phyloP scores from a whole-genome alignment of 2,113 vertebrate genomes.

The Lampris megalopsis region DNA sequence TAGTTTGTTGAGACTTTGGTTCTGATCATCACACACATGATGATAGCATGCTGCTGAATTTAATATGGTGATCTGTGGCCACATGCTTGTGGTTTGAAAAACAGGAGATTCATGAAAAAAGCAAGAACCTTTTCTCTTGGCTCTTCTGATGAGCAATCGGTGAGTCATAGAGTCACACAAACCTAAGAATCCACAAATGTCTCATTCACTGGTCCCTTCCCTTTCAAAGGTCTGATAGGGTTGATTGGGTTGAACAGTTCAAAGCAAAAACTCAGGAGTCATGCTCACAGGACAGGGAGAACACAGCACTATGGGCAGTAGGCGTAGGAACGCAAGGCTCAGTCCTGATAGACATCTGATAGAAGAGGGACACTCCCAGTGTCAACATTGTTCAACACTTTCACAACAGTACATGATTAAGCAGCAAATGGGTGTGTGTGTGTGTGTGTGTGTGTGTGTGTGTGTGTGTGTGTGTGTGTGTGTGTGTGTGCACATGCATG shows the following conservation, averaged over 20 bases:
- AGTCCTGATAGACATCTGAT: background rate
- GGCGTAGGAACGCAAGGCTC: no score
- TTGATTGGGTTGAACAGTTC: no score
- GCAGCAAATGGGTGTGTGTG: no score
- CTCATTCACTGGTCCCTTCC: background rate
- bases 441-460: background rate
- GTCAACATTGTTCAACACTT: background rate
- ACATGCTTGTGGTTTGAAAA: background rate
- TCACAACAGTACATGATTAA: no score
- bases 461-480: background rate
- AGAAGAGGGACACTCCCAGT: background rate
- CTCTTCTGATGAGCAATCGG: background rate
- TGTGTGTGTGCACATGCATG: background rate
- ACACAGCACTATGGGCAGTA: no score
- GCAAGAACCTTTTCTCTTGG: background rate
- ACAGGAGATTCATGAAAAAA: constrained; percentile 31
- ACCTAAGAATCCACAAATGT: background rate
- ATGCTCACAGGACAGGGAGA: no score
- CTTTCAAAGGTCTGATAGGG: background rate
- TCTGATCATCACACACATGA: background rate
- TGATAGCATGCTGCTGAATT: background rate
- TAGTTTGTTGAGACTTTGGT: background rate
- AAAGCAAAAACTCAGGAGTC: no score
- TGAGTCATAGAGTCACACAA: background rate
- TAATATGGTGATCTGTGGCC: no score